Conservation (phyloP, 2,113 vertebrate genomes). For the Meriones unguiculatus region DNA sequence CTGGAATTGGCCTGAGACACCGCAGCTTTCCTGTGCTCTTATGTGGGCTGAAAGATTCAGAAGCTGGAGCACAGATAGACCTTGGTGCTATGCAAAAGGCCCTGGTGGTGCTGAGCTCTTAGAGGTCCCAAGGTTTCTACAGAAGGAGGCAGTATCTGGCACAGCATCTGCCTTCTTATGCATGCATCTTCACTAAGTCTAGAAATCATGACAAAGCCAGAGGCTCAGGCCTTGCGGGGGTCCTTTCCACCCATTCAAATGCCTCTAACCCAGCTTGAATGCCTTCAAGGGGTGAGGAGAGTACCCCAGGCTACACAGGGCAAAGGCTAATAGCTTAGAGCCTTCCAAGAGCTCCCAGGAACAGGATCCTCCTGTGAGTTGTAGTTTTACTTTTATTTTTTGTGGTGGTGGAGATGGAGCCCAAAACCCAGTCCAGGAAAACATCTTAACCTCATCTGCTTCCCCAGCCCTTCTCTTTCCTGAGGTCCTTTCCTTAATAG, state of each 20-base stretch:
- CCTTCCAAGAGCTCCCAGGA: not conserved
- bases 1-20: too few species aligned
- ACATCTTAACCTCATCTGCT: not conserved
- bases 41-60: not conserved
- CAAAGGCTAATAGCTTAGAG: not conserved
- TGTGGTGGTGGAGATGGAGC: not conserved
- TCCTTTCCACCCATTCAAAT: constrained; percentile 18
- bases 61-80: not conserved
- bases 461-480: not conserved
- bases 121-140: not conserved
- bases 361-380: not conserved
- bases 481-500: too few species aligned
- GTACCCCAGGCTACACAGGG: not conserved
- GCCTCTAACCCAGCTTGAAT: not conserved
- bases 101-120: not conserved
- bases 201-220: constrained; percentile 51
- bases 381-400: not conserved
- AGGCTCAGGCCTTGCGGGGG: not conserved
- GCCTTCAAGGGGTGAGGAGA: not conserved
- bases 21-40: not conserved
- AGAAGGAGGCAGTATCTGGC: not conserved
- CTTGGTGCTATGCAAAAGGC: not conserved
- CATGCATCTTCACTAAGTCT: not conserved
- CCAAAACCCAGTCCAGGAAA: not conserved
- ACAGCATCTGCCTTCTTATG: not conserved